Base-by-base conservation (phyloP, 2,797 vertebrate species). In the Melanogrammus aeglefinus region DNA sequence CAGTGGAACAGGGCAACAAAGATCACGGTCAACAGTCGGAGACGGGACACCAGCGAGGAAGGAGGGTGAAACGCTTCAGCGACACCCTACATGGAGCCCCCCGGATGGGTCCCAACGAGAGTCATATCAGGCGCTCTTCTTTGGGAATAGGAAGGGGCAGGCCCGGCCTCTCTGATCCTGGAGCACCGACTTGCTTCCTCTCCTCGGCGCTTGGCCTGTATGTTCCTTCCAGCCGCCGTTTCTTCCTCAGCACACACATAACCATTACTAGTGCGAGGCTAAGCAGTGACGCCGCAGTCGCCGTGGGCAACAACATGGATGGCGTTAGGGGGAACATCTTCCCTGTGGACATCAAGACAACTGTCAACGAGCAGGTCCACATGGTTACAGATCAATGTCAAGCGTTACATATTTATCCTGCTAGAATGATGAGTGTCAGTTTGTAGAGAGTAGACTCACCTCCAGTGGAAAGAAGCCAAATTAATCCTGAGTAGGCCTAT, bases 91-190 rank as follows among this genome's bases (percentile, higher is more conserved):
- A 63, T 63, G 21, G 57, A 63, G 57, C 6, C 47, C 51, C 21
- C n/a, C 57, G 16, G n/a, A 63, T 8, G 6, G 2, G 21, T 24
- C 57, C 2, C 57, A 63, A 63, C 57, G 72, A 39, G 72, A 16
- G n/a, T 92, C 91, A 97, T 86, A 97, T 97, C 80, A 97, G 95
- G 74, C 96, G 92, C 73, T 97, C 96, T 83, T 96, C 95, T 3
- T 96, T 97, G 38, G 96, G 96, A 81, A 97, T 80, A 7, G 96
- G 96, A 13, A 97, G 88, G 2, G 91, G 63, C 66, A 95, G 88
- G 27, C 88, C 80, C 16, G 94, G 94, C 73, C 92, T 91, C 81
- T 95, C 93, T 0, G 89, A 86, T 1, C 87, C 91, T 0, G 88
- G 85, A 24, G 90, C 78, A 74, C 93, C 87, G 0, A 90, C 80